phyloP scores from a whole-genome alignment of 2,888 invertebrate genomes.

The Liodrosophila aerea region DNA sequence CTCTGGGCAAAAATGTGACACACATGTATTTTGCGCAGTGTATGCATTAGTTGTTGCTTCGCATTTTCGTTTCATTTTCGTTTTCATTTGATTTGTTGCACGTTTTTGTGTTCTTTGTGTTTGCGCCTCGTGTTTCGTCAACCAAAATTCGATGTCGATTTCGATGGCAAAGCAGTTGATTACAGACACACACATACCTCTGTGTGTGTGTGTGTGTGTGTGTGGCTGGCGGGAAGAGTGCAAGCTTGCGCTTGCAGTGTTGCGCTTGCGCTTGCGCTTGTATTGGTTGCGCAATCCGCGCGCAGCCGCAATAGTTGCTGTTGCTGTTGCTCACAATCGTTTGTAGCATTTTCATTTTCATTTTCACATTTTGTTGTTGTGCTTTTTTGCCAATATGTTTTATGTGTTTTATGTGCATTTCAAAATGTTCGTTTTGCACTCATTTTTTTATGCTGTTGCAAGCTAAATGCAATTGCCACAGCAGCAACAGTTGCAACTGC shows the following conservation, averaged over 20 bases:
- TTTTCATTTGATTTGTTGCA: slow-evolving; percentile 61
- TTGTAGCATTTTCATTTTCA: slow-evolving; percentile 58
- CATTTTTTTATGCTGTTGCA: slow-evolving; percentile 44
- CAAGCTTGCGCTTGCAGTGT: slow-evolving; percentile 34
- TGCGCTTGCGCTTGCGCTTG: slow-evolving; percentile 35
- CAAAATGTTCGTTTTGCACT: slow-evolving; percentile 53
- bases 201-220: no score
- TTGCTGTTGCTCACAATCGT: slow-evolving; percentile 46
- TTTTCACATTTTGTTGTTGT: no score
- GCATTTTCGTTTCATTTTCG: slow-evolving; percentile 42
- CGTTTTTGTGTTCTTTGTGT: slow-evolving; percentile 47
- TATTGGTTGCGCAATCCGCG: slow-evolving; percentile 31
- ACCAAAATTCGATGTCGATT: slow-evolving; percentile 44
- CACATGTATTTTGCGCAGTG: slow-evolving; percentile 19
- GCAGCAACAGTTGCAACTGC: slow-evolving; percentile 25
- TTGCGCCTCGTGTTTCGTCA: slow-evolving; percentile 50
- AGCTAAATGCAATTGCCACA: slow-evolving; percentile 36
- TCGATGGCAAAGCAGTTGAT: slow-evolving; percentile 43
- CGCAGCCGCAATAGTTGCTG: slow-evolving; percentile 36
- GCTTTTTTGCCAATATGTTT: slow-evolving; percentile 49
- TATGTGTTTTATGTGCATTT: slow-evolving; percentile 51
- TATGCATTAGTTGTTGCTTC: slow-evolving; percentile 32
- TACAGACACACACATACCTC: slow-evolving; percentile 34
- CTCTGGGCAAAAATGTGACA: no score
- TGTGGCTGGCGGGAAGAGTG: no score